Conservation (phyloP, 2,888 invertebrate species). For the Parasteatoda lunata region DNA sequence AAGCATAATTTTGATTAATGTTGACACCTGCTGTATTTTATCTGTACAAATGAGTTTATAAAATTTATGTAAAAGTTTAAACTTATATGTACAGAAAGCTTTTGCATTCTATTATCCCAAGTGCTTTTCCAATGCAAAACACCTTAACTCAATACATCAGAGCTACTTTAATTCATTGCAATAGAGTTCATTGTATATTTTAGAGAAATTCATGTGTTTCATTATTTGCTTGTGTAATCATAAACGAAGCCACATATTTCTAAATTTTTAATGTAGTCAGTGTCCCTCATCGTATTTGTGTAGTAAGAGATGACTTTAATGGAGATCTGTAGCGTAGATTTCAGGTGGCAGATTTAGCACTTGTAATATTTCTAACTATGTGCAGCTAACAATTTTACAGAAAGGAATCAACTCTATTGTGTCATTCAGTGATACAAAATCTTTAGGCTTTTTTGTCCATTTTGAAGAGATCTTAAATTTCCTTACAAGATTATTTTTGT, state of each 20-base stretch:
- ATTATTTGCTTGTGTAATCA: slow-evolving; percentile 1
- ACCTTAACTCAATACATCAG: not conserved
- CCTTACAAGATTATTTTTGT: no score
- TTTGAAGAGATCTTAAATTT: no score
- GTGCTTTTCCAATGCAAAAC: slow-evolving; percentile 5
- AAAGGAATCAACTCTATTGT: slow-evolving; percentile 13
- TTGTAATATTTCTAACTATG: slow-evolving; percentile 50
- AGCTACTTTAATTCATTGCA: not conserved
- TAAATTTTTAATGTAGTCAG: slow-evolving; percentile 44
- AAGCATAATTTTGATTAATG: slow-evolving; percentile 18
- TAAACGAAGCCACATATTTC: slow-evolving; percentile 1
- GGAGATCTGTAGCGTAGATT: slow-evolving; percentile 62
- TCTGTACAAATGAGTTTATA: no score
- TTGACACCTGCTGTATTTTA: not conserved
- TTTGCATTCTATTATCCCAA: slow-evolving; percentile 5
- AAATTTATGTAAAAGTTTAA: no score
- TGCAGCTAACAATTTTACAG: slow-evolving; percentile 45
- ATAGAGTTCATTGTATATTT: slow-evolving; percentile 7
- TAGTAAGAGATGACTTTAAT: slow-evolving; percentile 37
- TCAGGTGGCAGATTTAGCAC: slow-evolving; percentile 68
- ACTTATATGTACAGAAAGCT: not conserved
- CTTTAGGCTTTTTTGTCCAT: not conserved
- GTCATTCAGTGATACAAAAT: slow-evolving; percentile 5
- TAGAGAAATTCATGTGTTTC: not conserved
- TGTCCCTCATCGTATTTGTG: slow-evolving; percentile 54